Evolutionary conservation across 2,888 invertebrate species (phyloP).

Genomic region (Congeria kusceri): DNA sequence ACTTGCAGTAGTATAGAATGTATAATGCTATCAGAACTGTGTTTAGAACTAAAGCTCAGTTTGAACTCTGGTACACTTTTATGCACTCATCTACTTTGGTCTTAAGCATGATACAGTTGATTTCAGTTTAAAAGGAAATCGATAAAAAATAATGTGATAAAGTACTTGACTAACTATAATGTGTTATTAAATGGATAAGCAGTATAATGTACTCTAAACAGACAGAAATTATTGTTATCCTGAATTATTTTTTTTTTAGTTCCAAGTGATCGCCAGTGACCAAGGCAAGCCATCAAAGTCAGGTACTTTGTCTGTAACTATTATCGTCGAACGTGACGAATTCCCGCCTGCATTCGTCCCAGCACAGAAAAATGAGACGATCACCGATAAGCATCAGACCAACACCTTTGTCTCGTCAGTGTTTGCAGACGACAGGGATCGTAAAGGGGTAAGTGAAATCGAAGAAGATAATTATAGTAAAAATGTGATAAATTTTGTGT

Average conservation of each 20-base stretch:
- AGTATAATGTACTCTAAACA: too few species aligned
- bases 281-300: slow-evolving; percentile 71
- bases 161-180: too few species aligned
- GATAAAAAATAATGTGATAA: too few species aligned
- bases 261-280: slow-evolving; percentile 73
- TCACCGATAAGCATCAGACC: slow-evolving; percentile 20
- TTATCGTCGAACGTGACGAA: slow-evolving; percentile 69
- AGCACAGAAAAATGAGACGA: slow-evolving; percentile 32
- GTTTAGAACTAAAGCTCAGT: too few species aligned
- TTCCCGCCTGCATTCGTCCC: slow-evolving; percentile 45
- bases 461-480: too few species aligned
- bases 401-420: slow-evolving; percentile 22
- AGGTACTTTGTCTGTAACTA: slow-evolving; percentile 67
- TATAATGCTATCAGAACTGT: not conserved
- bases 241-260: slow-evolving; percentile 54
- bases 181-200: too few species aligned
- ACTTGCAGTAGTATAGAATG: not conserved
- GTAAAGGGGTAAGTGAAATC: slow-evolving; percentile 5
- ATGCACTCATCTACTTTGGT: too few species aligned
- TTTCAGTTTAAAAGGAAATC: too few species aligned
- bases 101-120: too few species aligned
- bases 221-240: too few species aligned
- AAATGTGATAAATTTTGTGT: too few species aligned
- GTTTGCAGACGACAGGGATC: slow-evolving; percentile 19
- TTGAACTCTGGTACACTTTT: too few species aligned